Conservation (phyloP, 2,797 vertebrate species). For the Tapera naevia region DNA sequence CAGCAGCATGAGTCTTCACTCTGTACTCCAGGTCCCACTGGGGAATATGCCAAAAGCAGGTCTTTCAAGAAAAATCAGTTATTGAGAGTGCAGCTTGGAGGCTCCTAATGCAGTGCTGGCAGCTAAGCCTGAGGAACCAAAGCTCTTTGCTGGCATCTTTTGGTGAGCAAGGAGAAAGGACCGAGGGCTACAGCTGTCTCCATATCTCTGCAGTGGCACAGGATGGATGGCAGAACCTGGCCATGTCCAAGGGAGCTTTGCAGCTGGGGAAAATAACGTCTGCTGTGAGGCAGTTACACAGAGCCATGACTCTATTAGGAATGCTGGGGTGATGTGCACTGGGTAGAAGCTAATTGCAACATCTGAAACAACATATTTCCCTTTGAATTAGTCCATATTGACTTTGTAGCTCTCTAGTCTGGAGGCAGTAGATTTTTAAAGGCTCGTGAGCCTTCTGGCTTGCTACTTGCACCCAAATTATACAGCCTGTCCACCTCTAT, state of each 20-base stretch:
- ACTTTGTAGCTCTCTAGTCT: background rate
- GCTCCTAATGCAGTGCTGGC: background rate
- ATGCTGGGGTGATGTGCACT: background rate
- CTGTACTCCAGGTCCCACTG: background rate
- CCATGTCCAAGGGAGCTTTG: fast-evolving
- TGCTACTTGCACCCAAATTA: background rate
- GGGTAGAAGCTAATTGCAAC: background rate
- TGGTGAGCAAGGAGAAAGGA: conserved; percentile 48
- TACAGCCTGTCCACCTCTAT: background rate
- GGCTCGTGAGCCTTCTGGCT: background rate
- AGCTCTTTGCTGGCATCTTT: conserved; percentile 69
- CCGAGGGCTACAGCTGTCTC: background rate
- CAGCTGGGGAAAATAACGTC: background rate
- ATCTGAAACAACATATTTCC: background rate
- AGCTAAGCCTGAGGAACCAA: background rate
- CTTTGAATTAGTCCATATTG: background rate
- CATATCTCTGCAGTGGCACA: background rate
- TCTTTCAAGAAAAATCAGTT: background rate
- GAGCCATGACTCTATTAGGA: fast-evolving
- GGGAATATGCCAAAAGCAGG: conserved; percentile 24
- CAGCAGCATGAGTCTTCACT: conserved; percentile 17
- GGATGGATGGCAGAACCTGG: background rate
- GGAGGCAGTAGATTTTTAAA: background rate
- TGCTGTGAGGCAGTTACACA: background rate
- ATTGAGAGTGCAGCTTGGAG: fast-evolving